A percentile compares a stretch with the other conserved stretches of the same genome.
Evolutionary conservation across 2,888 invertebrate genomes (phyloP).

Genomic region (Eristalis tenax): DNA sequence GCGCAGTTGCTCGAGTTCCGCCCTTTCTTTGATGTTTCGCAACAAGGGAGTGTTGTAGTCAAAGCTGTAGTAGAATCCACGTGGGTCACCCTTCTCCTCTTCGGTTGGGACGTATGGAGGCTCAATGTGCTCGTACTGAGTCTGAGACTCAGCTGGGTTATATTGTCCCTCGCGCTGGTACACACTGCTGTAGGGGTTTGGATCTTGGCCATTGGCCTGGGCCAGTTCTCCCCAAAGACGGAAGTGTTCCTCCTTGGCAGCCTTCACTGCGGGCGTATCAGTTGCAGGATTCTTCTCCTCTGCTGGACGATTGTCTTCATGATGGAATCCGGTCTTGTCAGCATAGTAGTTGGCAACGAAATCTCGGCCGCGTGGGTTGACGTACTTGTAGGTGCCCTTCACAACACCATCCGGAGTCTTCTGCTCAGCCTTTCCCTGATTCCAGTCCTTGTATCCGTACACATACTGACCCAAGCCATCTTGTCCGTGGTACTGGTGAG

Average conservation of each 20-base stretch:
- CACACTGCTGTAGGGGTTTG: constrained; percentile 80
- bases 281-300: constrained; percentile 84
- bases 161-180: constrained; percentile 78
- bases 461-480: constrained; percentile 87
- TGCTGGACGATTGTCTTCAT: constrained; percentile 87
- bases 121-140: constrained; percentile 78
- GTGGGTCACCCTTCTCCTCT: constrained; percentile 84
- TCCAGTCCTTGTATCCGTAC: constrained; percentile 88
- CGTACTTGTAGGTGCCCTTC: constrained; percentile 88
- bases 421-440: constrained; percentile 88
- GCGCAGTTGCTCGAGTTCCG: constrained; percentile 78
- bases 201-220: constrained; percentile 81
- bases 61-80: constrained; percentile 88
- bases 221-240: constrained; percentile 87
- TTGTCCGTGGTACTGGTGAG: constrained; percentile 88
- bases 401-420: constrained; percentile 86
- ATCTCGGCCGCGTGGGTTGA: constrained; percentile 82
- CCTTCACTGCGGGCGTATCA: constrained; percentile 87
- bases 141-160: constrained; percentile 76
- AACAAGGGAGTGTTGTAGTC: constrained; percentile 85
- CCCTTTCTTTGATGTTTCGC: constrained; percentile 79
- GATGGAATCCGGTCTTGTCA: constrained; percentile 89
- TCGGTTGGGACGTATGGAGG: constrained; percentile 80
- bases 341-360: constrained; percentile 85
- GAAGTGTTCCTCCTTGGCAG: constrained; percentile 87